Evolutionary conservation across 2,113 vertebrate genomes (phyloP).

Genomic region (Psephotus haematonotus): DNA sequence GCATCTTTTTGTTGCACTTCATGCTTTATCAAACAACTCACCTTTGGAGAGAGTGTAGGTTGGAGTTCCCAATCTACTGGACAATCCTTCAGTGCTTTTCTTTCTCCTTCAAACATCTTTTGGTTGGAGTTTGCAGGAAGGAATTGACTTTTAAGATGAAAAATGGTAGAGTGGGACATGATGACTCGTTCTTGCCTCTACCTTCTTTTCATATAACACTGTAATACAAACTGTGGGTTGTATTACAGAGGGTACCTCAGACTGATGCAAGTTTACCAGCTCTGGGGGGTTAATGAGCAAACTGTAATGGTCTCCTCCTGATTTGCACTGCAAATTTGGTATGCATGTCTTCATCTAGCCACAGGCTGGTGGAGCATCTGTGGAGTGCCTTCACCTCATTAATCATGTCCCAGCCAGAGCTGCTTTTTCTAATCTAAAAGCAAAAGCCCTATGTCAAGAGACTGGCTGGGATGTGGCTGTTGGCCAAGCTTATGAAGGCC

Average conservation of each 20-base stretch:
- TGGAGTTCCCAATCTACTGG: background rate
- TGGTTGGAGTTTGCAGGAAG: background rate
- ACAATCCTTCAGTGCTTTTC: background rate
- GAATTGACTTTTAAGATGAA: background rate
- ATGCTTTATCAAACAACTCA: rapidly evolving
- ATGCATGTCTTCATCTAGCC: background rate
- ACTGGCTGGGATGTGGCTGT: background rate
- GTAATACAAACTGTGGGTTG: background rate
- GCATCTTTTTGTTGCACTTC: background rate
- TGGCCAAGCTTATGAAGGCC: background rate
- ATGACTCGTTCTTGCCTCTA: background rate
- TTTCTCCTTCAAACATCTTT: background rate
- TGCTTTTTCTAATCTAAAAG: background rate
- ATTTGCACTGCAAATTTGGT: background rate
- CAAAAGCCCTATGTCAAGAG: background rate
- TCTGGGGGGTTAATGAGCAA: background rate
- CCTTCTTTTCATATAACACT: background rate
- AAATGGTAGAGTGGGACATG: background rate
- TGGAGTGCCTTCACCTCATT: background rate
- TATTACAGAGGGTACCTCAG: background rate
- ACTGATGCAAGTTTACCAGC: background rate
- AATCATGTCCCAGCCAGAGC: background rate
- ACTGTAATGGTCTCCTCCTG: background rate
- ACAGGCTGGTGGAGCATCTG: background rate
- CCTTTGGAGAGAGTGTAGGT: rapidly evolving